Conservation (phyloP, 2,113 vertebrate genomes). For the Tragelaphus imberbis region DNA sequence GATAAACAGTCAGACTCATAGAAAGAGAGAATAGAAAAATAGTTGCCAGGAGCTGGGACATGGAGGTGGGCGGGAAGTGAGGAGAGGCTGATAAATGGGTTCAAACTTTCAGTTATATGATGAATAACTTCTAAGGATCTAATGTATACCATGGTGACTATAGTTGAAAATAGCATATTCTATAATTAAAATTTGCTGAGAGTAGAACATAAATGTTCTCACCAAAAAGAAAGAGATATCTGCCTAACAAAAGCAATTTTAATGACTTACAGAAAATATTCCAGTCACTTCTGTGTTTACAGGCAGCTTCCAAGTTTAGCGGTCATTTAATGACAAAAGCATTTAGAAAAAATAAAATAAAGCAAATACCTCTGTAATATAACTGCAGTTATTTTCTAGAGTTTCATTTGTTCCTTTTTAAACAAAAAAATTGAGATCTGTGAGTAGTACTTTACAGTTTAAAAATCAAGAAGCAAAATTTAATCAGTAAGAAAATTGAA, state of each 20-base stretch:
- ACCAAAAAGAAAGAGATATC: neutral
- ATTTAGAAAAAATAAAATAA: neutral
- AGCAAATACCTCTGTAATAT: neutral
- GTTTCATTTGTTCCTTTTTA: neutral
- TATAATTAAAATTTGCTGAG: neutral
- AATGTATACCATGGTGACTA: neutral
- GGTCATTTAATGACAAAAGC: neutral
- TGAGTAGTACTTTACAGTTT: neutral
- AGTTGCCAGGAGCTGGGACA: neutral
- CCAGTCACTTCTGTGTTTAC: neutral
- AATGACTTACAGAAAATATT: neutral
- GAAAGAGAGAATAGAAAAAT: neutral
- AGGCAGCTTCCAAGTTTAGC: neutral
- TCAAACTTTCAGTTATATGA: neutral
- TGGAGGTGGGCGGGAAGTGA: rapidly evolving
- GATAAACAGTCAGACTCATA: neutral
- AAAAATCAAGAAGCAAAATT: slow-evolving; percentile 22
- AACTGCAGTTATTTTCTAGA: neutral
- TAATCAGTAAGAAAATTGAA: slow-evolving; percentile 38
- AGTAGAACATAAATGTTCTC: neutral
- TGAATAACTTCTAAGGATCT: neutral
- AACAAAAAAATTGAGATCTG: neutral
- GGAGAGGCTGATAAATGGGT: neutral
- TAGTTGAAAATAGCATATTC: neutral
- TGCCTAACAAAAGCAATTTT: neutral